A percentile compares a stretch with the other conserved stretches of the same genome.
Conservation (phyloP, 2,888 invertebrate genomes). For the Lochmaea capreae region DNA sequence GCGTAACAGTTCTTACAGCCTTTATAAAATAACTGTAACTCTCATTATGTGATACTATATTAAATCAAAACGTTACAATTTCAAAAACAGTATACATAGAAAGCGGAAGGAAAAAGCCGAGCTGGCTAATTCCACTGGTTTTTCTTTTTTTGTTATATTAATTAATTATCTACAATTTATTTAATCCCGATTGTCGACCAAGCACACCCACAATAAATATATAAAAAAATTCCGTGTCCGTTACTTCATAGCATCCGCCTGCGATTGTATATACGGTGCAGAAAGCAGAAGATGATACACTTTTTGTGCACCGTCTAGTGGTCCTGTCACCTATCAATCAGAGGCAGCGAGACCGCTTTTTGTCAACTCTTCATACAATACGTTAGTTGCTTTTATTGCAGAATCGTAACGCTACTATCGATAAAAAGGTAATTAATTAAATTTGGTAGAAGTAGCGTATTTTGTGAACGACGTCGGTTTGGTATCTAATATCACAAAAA, state of each 20-base stretch:
- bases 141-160: no score
- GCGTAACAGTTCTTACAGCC: no score
- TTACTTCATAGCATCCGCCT: constrained; percentile 10
- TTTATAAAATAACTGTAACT: no score
- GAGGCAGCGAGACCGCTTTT: constrained; percentile 66
- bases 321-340: constrained; percentile 67
- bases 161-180: neutral
- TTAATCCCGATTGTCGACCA: neutral
- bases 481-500: no score
- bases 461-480: no score
- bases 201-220: constrained; percentile 9
- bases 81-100: no score
- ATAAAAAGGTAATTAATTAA: neutral
- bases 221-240: constrained; percentile 4
- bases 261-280: constrained; percentile 19
- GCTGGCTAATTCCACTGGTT: no score
- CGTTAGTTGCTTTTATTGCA: constrained; percentile 60
- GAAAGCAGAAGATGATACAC: constrained; percentile 23
- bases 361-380: constrained; percentile 66
- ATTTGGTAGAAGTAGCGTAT: neutral
- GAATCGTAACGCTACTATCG: neutral
- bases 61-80: no score
- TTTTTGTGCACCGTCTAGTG: constrained; percentile 65
- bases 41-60: no score
- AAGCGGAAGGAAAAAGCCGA: no score